These are phyloP conservation scores for Babylonia areolata DNA, from an alignment of 1,140 invertebrate species.

Conservation along the genomic window DNA sequence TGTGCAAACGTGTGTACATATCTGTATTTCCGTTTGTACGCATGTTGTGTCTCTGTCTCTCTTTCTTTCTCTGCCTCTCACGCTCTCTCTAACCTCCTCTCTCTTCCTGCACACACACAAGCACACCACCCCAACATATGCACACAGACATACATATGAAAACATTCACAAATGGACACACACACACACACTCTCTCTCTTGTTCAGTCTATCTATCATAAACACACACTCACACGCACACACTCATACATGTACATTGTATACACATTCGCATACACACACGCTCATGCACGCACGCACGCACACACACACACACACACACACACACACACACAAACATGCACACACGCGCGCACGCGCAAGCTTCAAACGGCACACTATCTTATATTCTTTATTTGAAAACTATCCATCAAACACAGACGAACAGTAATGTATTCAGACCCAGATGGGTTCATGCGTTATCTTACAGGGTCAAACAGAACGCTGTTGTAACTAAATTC, in stretches of 20 bases:
- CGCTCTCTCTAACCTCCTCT: too few species aligned
- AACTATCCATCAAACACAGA: not conserved
- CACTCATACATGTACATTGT: not conserved
- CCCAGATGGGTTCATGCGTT: not conserved
- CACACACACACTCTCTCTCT: too few species aligned
- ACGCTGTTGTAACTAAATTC: not conserved
- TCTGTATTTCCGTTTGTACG: not conserved
- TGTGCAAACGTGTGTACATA: not conserved
- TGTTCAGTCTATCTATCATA: not conserved
- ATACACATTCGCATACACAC: not conserved
- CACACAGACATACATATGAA: too few species aligned
- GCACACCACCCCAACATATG: too few species aligned
- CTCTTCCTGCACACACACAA: too few species aligned
- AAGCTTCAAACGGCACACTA: not conserved
- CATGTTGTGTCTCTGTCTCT: not conserved
- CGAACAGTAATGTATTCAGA: not conserved
- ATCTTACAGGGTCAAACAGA: too few species aligned
- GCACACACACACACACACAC: slow-evolving; percentile 22
- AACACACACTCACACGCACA: not conserved
- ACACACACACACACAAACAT: slow-evolving; percentile 7
- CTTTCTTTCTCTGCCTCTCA: too few species aligned
- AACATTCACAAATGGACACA: too few species aligned
- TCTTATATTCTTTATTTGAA: not conserved
- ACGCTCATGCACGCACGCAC: not conserved
- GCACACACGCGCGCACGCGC: not conserved